Evolutionary conservation across 2,888 invertebrate genomes (phyloP).

Genomic region (Acrocyrtus sp.): DNA sequence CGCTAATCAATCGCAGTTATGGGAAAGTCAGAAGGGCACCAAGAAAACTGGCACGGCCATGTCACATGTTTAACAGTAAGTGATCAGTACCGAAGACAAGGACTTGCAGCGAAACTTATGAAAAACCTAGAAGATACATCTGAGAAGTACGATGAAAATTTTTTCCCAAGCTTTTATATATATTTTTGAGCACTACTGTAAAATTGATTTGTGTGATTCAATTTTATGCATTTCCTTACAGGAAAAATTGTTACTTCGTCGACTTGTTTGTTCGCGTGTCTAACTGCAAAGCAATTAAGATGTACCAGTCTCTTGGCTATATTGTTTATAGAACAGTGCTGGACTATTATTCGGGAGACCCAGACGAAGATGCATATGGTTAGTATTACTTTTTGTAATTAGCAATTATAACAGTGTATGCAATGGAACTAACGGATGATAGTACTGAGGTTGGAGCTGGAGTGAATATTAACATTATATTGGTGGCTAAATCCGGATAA

Average conservation of each 20-base stretch:
- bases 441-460: too few species aligned
- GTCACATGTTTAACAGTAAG: constrained; percentile 98
- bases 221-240: constrained; percentile 66
- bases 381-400: constrained; percentile 62
- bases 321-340: constrained; percentile 95
- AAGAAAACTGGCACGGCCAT: constrained; percentile 99
- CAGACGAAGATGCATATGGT: constrained; percentile 99
- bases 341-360: constrained; percentile 98
- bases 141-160: constrained; percentile 78
- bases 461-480: neutral
- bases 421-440: neutral
- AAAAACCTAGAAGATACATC: constrained; percentile 94
- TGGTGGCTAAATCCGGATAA: too few species aligned
- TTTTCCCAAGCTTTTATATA: too few species aligned
- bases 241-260: constrained; percentile 96
- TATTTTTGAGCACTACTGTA: too few species aligned
- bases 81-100: constrained; percentile 90
- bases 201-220: neutral
- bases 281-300: constrained; percentile 95
- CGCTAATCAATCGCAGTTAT: constrained; percentile 83
- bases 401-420: neutral
- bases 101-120: constrained; percentile 94
- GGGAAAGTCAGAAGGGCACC: constrained; percentile 98
- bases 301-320: constrained; percentile 97
- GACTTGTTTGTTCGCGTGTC: constrained; percentile 98